phyloP scores from a whole-genome alignment of 2,113 vertebrate genomes.

The Lepidothrix coronata region DNA sequence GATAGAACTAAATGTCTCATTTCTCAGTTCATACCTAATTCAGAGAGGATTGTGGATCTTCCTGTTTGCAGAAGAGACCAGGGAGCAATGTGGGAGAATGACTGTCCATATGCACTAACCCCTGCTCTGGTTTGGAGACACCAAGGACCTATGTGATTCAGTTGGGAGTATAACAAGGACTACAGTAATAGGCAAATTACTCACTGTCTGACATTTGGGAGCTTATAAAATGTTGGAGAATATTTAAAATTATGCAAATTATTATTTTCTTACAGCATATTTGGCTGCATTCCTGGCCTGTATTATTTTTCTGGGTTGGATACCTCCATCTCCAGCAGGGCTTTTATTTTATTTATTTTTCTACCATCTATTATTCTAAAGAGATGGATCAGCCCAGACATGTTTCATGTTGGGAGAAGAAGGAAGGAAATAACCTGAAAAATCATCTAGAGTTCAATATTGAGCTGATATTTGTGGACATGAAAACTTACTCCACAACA shows the following conservation, averaged over 20 bases:
- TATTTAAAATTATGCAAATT: constrained; percentile 70
- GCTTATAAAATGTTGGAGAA: constrained; percentile 58
- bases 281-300: constrained; percentile 54
- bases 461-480: constrained; percentile 27
- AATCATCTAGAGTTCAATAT: constrained; percentile 21
- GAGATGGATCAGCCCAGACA: constrained; percentile 48
- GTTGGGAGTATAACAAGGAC: constrained; percentile 27
- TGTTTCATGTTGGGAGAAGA: neutral
- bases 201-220: constrained; percentile 58
- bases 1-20: neutral
- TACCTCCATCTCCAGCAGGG: constrained; percentile 18
- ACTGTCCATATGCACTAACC: neutral
- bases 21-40: neutral
- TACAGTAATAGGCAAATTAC: constrained; percentile 28
- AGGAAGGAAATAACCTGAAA: constrained; percentile 27
- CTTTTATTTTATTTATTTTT: constrained; percentile 34
- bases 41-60: neutral
- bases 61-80: neutral
- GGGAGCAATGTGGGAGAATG: neutral
- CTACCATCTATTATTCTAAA: constrained; percentile 38
- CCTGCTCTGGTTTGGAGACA: constrained; percentile 42
- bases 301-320: constrained; percentile 41
- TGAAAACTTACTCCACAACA: constrained; percentile 18
- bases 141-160: constrained; percentile 51
- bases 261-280: constrained; percentile 45